Evolutionary conservation across 2,797 vertebrate species (phyloP).

Genomic region (Acanthurus tractus): DNA sequence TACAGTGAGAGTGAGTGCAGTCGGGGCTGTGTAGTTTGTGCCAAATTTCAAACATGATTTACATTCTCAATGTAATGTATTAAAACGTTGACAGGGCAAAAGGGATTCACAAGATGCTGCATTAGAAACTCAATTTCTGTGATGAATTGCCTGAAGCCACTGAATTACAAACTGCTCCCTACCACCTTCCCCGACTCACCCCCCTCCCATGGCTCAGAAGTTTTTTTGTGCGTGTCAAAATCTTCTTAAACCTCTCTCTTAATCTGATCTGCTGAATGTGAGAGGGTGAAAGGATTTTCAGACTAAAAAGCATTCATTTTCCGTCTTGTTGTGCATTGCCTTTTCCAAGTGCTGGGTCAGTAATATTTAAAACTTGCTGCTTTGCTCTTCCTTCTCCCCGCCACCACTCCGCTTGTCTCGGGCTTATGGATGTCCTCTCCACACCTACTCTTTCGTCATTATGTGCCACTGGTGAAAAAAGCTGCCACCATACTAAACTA

Average conservation of each 20-base stretch:
- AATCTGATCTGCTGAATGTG: slow-evolving; percentile 99
- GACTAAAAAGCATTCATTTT: slow-evolving; percentile 99
- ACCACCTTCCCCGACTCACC: slow-evolving; percentile 87
- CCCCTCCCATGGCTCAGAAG: slow-evolving; percentile 92
- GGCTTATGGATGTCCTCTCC: slow-evolving; percentile 76
- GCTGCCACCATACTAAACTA: slow-evolving; percentile 67
- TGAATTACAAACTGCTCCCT: slow-evolving; percentile 96
- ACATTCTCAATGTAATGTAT: slow-evolving; percentile 99
- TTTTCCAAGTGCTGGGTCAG: slow-evolving; percentile 99
- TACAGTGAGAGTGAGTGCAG: slow-evolving; percentile 57
- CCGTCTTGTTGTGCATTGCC: slow-evolving; percentile 95
- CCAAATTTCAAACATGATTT: slow-evolving; percentile 94
- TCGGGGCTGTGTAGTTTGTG: slow-evolving; percentile 80
- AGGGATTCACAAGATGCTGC: slow-evolving; percentile 99
- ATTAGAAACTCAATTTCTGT: slow-evolving; percentile 99
- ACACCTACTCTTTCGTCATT: slow-evolving; percentile 66
- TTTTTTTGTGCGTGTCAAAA: slow-evolving; percentile 90
- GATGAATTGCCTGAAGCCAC: slow-evolving; percentile 99
- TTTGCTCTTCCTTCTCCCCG: slow-evolving; percentile 81
- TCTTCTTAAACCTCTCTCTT: slow-evolving; percentile 99
- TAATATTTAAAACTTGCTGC: slow-evolving; percentile 98
- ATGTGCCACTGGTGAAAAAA: slow-evolving; percentile 69
- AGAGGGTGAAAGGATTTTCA: slow-evolving; percentile 99
- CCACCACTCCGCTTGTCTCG: slow-evolving; percentile 69
- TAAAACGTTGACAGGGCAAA: slow-evolving; percentile 99